Percentiles rank a stretch among this genome's conserved stretches.
Evolutionary conservation across 1,140 invertebrate genomes (phyloP).

Genomic region (Rhagoletis pomonella): DNA sequence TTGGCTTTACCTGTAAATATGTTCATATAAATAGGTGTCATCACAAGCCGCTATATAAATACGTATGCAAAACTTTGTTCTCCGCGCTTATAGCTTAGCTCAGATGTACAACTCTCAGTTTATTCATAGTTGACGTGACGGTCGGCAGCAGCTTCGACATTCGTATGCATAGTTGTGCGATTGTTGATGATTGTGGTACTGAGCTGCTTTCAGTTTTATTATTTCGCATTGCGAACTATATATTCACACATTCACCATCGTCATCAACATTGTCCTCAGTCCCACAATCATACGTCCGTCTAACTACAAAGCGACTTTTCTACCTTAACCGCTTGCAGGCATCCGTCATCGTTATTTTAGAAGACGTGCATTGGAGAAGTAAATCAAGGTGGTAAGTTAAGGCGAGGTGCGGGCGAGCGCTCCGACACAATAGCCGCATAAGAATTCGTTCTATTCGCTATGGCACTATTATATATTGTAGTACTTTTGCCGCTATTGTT

Average conservation of each 20-base stretch:
- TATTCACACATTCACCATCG: constrained; percentile 44
- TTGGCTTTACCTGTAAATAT: not conserved
- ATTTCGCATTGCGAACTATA: not conserved
- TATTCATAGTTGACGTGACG: not conserved
- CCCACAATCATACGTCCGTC: not conserved
- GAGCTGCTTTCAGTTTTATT: not conserved
- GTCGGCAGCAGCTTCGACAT: not conserved
- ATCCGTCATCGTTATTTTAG: constrained; percentile 38
- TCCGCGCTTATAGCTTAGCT: not conserved
- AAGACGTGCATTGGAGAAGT: not conserved
- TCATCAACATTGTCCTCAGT: constrained; percentile 28
- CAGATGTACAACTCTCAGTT: not conserved
- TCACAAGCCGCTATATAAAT: too few relatives aligned
- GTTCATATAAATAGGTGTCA: too few relatives aligned
- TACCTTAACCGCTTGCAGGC: constrained; percentile 34
- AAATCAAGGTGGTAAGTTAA: not conserved
- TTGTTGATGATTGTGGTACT: not conserved
- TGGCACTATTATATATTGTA: not conserved
- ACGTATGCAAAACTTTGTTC: not conserved
- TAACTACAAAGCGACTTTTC: constrained; percentile 37
- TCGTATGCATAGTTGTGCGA: not conserved
- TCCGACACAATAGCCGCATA: not conserved
- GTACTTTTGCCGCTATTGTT: constrained; percentile 32
- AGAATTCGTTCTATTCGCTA: constrained; percentile 21
- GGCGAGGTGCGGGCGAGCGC: not conserved